Percentiles rank a stretch among this genome's conserved stretches.
Evolutionary conservation across 2,113 vertebrate species (phyloP).

Genomic region (Collichthys lucidus): DNA sequence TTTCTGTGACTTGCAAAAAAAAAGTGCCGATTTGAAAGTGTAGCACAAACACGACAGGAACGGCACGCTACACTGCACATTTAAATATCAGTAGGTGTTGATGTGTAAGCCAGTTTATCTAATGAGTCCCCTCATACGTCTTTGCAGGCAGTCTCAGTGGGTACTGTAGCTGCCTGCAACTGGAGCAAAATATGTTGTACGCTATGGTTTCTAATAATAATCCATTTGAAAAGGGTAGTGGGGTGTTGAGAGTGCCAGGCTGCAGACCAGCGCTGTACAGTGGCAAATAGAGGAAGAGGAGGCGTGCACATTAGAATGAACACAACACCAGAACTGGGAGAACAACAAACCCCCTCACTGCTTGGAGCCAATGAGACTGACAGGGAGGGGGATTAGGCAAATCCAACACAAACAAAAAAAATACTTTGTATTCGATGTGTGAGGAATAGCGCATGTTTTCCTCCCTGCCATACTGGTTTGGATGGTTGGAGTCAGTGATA

Average conservation of each 20-base stretch:
- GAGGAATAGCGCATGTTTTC: constrained; percentile 31
- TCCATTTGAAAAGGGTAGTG: constrained; percentile 42
- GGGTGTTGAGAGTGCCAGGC: constrained; percentile 20
- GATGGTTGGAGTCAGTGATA: constrained; percentile 63
- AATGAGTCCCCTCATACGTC: not conserved
- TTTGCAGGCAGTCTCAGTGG: constrained; percentile 8
- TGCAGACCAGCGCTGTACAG: constrained; percentile 27
- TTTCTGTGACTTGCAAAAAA: not conserved
- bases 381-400: constrained; percentile 37
- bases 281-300: constrained; percentile 25
- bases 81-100: not conserved
- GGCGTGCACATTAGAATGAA: constrained; percentile 7
- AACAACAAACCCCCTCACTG: constrained; percentile 33
- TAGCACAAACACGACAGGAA: not conserved
- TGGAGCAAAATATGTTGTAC: constrained; percentile 36
- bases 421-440: constrained; percentile 51
- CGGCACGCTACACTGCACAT: not conserved
- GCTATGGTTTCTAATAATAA: constrained; percentile 44
- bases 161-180: constrained; percentile 4
- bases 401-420: constrained; percentile 46
- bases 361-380: constrained; percentile 39
- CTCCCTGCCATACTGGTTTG: constrained; percentile 38
- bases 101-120: constrained; percentile 6
- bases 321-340: constrained; percentile 41
- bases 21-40: not conserved